Evolutionary conservation across 1,140 invertebrate species (phyloP), one percentile per base, ranked within the genome.

Genomic region (Lasioglossum baleicum): DNA sequence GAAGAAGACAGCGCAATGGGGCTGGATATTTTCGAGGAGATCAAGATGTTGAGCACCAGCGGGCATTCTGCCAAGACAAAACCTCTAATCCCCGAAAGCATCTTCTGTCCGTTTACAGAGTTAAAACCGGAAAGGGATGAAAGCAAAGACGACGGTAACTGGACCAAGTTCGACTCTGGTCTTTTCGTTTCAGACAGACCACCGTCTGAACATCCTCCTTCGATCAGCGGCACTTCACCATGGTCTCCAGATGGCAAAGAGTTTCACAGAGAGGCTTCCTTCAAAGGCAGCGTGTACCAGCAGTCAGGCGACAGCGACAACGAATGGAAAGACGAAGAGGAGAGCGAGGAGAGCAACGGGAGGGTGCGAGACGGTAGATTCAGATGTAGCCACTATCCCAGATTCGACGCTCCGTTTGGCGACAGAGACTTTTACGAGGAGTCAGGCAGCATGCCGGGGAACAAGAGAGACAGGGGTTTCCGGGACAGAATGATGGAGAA

Each of bases 191-290:
- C 88, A 64, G 89, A 92, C 80, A 92, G 89, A 90, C 92, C 88
- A 80, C 91, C 75, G 68, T 92, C 81, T 82, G 93, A 91, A 80
- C 91, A 81, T 75, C 91, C 89, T 86, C 90, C 90, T 90, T 93
- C 90, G 7, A 91, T 93, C 87, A 94, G 94, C 61, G 94, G 93
- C 66, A 94, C 94, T 7, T 96, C 96, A 2, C 96, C 96, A 0
- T 96, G 96, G 95, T 97, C 96, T 2, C 96, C 96, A 0, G 96
- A 97, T 90, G 95, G 95, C 2, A 95, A 96, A 73, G 96, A 96
- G 80, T 94, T 94, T 72, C 91, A 92, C 35, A 92, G 91, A 71
- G 93, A 93, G 70, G 88, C 90, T 0, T 87, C 92, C 11, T 82
- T 86, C 71, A 86, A 90, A 76, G 83, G n/a, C n/a, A n/a, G 66